Evolutionary conservation across 1,140 invertebrate species (phyloP).

Genomic region (Acyrthosiphon pisum): DNA sequence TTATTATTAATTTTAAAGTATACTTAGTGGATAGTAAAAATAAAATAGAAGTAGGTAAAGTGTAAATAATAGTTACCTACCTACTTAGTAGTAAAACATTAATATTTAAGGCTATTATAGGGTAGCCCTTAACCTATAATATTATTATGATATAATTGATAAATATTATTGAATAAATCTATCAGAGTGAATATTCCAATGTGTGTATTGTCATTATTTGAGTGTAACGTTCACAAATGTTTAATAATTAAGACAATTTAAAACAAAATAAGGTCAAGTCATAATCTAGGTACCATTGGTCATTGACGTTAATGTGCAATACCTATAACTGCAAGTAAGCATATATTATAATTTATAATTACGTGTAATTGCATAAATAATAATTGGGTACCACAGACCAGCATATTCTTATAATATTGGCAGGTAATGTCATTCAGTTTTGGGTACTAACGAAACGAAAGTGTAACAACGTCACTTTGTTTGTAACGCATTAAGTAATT

Average conservation of each 20-base stretch:
- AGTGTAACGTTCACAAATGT: background rate
- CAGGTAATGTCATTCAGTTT: too few species aligned
- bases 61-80: constrained; percentile 49
- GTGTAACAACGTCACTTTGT: too few species aligned
- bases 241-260: background rate
- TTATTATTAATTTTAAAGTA: background rate
- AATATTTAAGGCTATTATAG: constrained; percentile 24
- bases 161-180: constrained; percentile 32
- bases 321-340: too few species aligned
- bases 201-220: background rate
- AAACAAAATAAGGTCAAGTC: too few species aligned
- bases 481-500: too few species aligned
- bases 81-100: constrained; percentile 21
- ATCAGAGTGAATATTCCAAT: constrained; percentile 8
- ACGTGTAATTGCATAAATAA: too few species aligned
- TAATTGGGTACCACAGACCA: too few species aligned
- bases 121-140: background rate
- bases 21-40: background rate
- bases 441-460: too few species aligned
- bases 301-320: too few species aligned
- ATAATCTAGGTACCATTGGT: too few species aligned
- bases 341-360: too few species aligned
- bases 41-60: background rate
- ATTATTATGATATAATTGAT: constrained; percentile 41
- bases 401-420: too few species aligned